Evolutionary conservation across 1,140 invertebrate genomes (phyloP).

Genomic region (Colletes gigas): DNA sequence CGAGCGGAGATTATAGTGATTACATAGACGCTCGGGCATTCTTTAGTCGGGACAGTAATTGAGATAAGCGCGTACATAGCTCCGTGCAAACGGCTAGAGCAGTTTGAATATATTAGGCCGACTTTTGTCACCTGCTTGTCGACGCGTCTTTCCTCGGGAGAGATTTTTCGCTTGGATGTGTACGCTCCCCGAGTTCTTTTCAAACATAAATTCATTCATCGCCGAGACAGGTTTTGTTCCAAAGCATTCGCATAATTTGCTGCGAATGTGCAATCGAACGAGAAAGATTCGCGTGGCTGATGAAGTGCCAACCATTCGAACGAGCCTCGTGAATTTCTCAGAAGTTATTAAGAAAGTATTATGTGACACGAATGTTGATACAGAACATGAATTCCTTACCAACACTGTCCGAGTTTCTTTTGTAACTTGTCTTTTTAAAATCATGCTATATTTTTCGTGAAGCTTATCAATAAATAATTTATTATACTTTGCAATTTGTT

Average conservation of each 20-base stretch:
- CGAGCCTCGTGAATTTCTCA: too few relatives aligned
- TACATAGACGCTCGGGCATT: constrained; percentile 45
- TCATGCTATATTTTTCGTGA: too few relatives aligned
- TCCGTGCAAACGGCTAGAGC: not conserved
- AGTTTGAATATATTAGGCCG: constrained; percentile 49
- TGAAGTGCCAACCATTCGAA: not conserved
- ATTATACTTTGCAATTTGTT: too few relatives aligned
- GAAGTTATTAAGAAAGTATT: too few relatives aligned
- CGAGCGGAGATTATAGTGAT: constrained; percentile 68
- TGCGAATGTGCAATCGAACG: constrained; percentile 45
- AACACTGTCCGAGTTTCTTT: not conserved
- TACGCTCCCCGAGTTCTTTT: not conserved
- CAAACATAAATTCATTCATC: constrained; percentile 14
- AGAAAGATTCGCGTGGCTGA: not conserved
- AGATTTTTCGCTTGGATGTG: not conserved
- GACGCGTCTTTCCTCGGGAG: not conserved
- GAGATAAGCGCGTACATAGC: constrained; percentile 30
- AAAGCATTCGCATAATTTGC: constrained; percentile 46
- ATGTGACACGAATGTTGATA: too few relatives aligned
- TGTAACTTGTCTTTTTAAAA: too few relatives aligned
- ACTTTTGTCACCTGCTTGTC: constrained; percentile 44
- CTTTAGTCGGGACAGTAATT: constrained; percentile 31
- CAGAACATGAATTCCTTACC: too few relatives aligned
- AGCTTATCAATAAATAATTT: too few relatives aligned
- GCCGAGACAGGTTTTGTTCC: constrained; percentile 10